Base-by-base conservation (phyloP, 1,140 invertebrate species). In the Protaetia brevitarsis region DNA sequence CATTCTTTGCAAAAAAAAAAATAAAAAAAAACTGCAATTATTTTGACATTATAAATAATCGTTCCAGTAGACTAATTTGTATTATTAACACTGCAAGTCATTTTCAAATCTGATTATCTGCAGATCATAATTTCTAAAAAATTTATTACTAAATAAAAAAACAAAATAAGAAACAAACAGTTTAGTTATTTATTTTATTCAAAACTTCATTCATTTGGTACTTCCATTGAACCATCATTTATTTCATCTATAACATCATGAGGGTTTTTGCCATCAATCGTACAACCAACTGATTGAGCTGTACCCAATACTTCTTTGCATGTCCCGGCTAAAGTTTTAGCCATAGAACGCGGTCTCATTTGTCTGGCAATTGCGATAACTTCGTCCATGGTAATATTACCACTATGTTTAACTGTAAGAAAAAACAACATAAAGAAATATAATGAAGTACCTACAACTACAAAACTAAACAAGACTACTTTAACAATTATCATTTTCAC, bases 281-380 rank as follows among this genome's bases (percentile, higher is more conserved):
- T 95, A 79, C 93, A 95, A 66, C 93, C 93, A 63, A 96, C 92
- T 65, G 91, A 94, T 79, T 97, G 94, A 61, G 91, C 92, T 31
- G 96, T 99, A 63, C 97, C 96, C 64, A 99, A 86, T 74, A 99
- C 94, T 87, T 99, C 97, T 80, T 98, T 98, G 2, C 97, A 91
- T 16, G 96, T 97, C 65, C 97, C 97, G 64, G 87, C 87, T 1
- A 99, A 83, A 66, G 91, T 83, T 69, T 89, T 88, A 0, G 97
- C 95, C 94, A 99, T 98, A 29, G 96, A 99, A 66, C 97, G 85
- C 0, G 92, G 86, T 75, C 92, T 88, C 96, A 99, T 99, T 56
- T 88, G 84, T 71, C 91, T 89, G 2, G 97, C 96, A 83, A 99
- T 98, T 41, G 84, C 83, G 56, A 98, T 75, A 37, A 99, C 86